Conservation (phyloP, 2,797 vertebrate genomes). For the Cephalopachus bancanus region DNA sequence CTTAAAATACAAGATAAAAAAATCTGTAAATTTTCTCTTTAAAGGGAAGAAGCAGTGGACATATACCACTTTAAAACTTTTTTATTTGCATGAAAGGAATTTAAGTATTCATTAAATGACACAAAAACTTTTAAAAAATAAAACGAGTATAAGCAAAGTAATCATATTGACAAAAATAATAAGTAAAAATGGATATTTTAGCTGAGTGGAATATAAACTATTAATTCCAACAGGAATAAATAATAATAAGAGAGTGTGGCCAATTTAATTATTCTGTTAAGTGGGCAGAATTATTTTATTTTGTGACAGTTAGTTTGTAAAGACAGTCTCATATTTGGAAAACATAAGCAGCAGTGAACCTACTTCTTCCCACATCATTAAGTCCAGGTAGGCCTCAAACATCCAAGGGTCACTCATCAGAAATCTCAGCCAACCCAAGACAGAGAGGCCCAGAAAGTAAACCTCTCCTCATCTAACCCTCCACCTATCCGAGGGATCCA, state of each 20-base stretch:
- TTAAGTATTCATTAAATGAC: background rate
- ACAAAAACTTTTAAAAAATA: background rate
- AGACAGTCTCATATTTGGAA: conserved; percentile 35
- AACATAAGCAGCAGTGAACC: background rate
- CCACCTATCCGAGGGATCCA: background rate
- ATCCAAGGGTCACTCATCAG: background rate
- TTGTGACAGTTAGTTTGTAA: conserved; percentile 19
- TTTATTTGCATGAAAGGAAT: background rate
- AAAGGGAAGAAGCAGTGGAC: conserved; percentile 1
- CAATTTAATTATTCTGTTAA: background rate
- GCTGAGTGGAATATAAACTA: background rate
- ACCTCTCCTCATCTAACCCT: background rate
- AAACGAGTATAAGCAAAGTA: background rate
- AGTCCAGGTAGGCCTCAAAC: background rate
- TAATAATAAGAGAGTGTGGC: background rate
- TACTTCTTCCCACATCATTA: background rate
- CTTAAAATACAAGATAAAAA: conserved; percentile 47
- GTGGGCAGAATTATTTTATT: conserved; percentile 6
- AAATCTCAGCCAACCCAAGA: background rate
- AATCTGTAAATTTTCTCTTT: conserved; percentile 20
- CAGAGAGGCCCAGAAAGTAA: background rate
- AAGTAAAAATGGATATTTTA: background rate
- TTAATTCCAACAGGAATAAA: conserved; percentile 13
- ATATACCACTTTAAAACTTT: conserved; percentile 6
- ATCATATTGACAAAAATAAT: conserved; percentile 51